phyloP scores from a whole-genome alignment of 2,888 invertebrate species.

The Entomobrya proxima region DNA sequence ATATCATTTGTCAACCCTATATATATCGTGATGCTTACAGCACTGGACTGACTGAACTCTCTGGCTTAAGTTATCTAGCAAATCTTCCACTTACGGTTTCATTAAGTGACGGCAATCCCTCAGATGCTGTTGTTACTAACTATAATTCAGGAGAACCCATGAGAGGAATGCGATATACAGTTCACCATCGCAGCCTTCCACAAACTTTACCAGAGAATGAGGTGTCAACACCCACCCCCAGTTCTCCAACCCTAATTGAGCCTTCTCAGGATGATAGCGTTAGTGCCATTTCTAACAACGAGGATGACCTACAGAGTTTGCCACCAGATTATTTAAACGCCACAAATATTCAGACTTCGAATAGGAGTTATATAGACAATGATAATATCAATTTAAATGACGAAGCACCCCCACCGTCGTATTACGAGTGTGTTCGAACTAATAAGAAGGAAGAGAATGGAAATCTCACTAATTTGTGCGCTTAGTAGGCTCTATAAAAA shows the following conservation, averaged over 20 bases:
- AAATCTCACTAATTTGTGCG: background rate
- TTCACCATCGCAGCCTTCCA: background rate
- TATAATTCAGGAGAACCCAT: slow-evolving; percentile 23
- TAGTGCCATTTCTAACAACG: background rate
- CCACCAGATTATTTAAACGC: slow-evolving; percentile 61
- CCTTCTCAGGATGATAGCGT: background rate
- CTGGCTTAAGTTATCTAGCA: slow-evolving; percentile 61
- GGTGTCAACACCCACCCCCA: background rate
- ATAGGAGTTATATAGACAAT: slow-evolving; percentile 30
- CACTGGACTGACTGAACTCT: slow-evolving; percentile 68
- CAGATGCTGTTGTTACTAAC: slow-evolving; percentile 45
- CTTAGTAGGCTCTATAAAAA: background rate
- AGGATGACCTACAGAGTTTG: slow-evolving; percentile 15
- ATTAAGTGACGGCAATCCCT: slow-evolving; percentile 46
- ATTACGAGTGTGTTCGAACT: slow-evolving; percentile 64
- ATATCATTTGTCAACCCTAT: slow-evolving; percentile 68
- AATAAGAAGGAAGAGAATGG: slow-evolving; percentile 12
- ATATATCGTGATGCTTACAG: slow-evolving; percentile 70
- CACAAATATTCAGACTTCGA: background rate
- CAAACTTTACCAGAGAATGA: background rate
- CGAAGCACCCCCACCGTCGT: slow-evolving; percentile 69
- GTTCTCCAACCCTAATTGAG: slow-evolving; percentile 23
- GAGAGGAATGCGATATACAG: slow-evolving; percentile 22
- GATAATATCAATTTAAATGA: background rate
- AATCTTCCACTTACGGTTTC: slow-evolving; percentile 68